Conservation (phyloP, 1,140 invertebrate genomes). For the Papilio helenus region DNA sequence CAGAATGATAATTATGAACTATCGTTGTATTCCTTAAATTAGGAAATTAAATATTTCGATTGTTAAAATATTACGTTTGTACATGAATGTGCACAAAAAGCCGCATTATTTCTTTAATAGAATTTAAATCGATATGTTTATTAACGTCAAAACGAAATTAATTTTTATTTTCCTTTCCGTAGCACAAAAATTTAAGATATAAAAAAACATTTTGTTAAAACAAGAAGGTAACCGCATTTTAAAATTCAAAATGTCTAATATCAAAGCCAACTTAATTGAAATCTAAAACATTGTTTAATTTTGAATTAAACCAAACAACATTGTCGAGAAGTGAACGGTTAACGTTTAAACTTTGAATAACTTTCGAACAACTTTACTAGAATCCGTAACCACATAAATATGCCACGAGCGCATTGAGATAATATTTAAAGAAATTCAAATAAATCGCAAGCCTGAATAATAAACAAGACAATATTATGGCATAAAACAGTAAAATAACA, state of each 20-base stretch:
- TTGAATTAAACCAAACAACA: constrained; percentile 5
- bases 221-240: not conserved
- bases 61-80: too few relatives aligned
- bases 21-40: too few relatives aligned
- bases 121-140: too few relatives aligned
- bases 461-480: not conserved
- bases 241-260: not conserved
- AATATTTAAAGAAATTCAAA: constrained; percentile 5
- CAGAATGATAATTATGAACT: too few relatives aligned
- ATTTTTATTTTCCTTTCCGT: not conserved
- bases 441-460: constrained; percentile 18
- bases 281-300: not conserved
- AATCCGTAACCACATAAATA: constrained; percentile 26
- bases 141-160: too few relatives aligned
- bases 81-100: too few relatives aligned
- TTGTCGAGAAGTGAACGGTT: not conserved
- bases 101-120: too few relatives aligned
- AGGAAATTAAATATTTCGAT: too few relatives aligned
- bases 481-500: not conserved
- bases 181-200: not conserved
- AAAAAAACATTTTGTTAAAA: not conserved
- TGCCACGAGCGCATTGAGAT: constrained; percentile 8
- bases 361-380: constrained; percentile 16
- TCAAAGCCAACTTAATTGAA: not conserved
- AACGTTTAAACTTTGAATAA: constrained; percentile 8